phyloP scores from a whole-genome alignment of 1,140 invertebrate species.

The Micrasema minimum region DNA sequence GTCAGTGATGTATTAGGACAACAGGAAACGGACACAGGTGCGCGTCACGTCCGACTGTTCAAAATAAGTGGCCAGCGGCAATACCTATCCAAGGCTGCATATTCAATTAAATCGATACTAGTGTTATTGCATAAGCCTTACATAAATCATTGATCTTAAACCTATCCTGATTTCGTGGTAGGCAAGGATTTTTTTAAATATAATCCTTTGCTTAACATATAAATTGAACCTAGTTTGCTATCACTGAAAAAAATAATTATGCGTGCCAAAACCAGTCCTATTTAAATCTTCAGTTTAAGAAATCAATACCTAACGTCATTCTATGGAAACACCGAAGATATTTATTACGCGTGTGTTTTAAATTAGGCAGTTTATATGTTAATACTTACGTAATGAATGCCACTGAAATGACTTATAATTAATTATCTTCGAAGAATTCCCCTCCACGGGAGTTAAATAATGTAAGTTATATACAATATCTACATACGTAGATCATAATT shows the following conservation, averaged over 20 bases:
- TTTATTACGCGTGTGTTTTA: conserved; percentile 38
- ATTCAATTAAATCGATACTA: conserved; percentile 44
- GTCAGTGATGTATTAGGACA: conserved; percentile 33
- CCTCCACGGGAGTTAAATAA: conserved; percentile 35
- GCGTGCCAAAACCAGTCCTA: conserved; percentile 16
- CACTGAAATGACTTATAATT: conserved; percentile 47
- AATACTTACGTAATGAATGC: conserved; percentile 52
- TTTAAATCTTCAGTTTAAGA: conserved; percentile 5
- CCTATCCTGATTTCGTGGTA: conserved; percentile 3
- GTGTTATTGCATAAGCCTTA: conserved; percentile 30
- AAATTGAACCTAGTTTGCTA: no score
- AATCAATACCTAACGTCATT: conserved; percentile 1
- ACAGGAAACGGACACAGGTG: conserved; percentile 51
- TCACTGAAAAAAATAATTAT: no score
- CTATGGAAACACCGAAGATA: conserved; percentile 6
- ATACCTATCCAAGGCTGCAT: conserved; percentile 46
- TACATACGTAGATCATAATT: conserved; percentile 4
- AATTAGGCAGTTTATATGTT: conserved; percentile 52
- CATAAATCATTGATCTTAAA: conserved; percentile 16
- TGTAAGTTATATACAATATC: conserved; percentile 7
- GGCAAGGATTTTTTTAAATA: no score
- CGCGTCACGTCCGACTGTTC: conserved; percentile 36
- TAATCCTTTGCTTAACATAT: no score
- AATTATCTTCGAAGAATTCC: conserved; percentile 38
- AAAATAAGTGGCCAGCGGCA: conserved; percentile 43